phyloP scores from a whole-genome alignment of 2,888 invertebrate species.

The Cantharis lateralis region DNA sequence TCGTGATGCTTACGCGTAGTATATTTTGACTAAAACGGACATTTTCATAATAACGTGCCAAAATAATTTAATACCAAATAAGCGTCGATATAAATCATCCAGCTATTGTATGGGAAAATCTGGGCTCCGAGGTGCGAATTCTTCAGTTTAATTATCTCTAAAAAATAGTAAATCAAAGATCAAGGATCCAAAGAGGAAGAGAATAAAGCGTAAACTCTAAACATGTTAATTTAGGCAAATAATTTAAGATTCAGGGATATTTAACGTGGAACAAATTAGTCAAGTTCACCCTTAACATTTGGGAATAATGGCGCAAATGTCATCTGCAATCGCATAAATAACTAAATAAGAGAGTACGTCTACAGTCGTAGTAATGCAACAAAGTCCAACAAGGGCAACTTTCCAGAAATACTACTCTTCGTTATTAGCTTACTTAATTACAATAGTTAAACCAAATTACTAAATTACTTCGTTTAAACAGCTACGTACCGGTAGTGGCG shows the following conservation, averaged over 20 bases:
- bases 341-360: slow-evolving; percentile 35
- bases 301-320: slow-evolving; percentile 40
- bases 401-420: slow-evolving; percentile 28
- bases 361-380: slow-evolving; percentile 29
- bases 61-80: neutral
- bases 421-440: slow-evolving; percentile 36
- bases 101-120: neutral
- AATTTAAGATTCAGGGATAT: slow-evolving; percentile 21
- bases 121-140: neutral
- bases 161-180: neutral
- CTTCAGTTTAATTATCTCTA: neutral
- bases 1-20: slow-evolving; percentile 23
- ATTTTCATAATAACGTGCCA: neutral
- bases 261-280: slow-evolving; percentile 41
- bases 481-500: slow-evolving; percentile 24
- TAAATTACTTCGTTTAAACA: slow-evolving; percentile 29
- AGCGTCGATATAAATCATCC: neutral
- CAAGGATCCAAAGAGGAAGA: neutral
- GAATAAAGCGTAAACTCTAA: neutral
- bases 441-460: slow-evolving; percentile 34
- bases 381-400: slow-evolving; percentile 22
- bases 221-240: neutral
- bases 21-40: neutral
- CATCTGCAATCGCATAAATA: slow-evolving; percentile 41
- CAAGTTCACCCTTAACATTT: slow-evolving; percentile 40